Percentiles rank a stretch among this genome's conserved stretches.
These are phyloP conservation scores for Pediacus dermestoides DNA, from an alignment of 2,888 invertebrate species.

Conservation along the genomic window DNA sequence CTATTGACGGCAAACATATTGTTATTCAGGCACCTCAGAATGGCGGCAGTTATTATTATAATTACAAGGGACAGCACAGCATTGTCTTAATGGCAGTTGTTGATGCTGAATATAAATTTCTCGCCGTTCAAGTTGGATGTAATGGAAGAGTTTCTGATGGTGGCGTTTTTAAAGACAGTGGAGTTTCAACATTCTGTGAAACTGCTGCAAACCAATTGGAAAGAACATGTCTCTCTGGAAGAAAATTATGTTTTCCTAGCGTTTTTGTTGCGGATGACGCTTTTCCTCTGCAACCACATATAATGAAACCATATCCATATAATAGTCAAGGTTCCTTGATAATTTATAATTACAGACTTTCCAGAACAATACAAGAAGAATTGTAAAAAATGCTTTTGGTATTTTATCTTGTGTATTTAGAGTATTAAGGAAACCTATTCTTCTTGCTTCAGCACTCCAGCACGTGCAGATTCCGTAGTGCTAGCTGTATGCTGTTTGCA, in stretches of 20 bases:
- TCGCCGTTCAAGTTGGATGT: constrained; percentile 15
- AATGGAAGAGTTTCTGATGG: constrained; percentile 21
- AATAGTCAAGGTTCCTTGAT: constrained; percentile 18
- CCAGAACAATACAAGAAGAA: constrained; percentile 18
- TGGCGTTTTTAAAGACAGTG: constrained; percentile 18
- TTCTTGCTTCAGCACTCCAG: constrained; percentile 20
- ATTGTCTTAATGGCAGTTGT: constrained; percentile 16
- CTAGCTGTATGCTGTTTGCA: constrained; percentile 19
- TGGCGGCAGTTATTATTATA: constrained; percentile 14
- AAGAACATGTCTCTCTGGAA: constrained; percentile 14
- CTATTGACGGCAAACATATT: constrained; percentile 20
- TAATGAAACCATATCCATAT: constrained; percentile 18
- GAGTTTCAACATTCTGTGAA: constrained; percentile 16
- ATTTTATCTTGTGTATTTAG: constrained; percentile 21
- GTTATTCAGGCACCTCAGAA: constrained; percentile 20
- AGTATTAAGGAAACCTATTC: constrained; percentile 18
- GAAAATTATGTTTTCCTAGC: constrained; percentile 13
- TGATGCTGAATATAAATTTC: constrained; percentile 11
- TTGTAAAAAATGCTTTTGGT: constrained; percentile 21
- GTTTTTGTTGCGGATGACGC: constrained; percentile 19
- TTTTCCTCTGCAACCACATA: constrained; percentile 20
- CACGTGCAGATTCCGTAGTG: constrained; percentile 18
- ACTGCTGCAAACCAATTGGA: constrained; percentile 12
- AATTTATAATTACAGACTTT: constrained; percentile 21
- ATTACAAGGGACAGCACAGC: too few species aligned